Conservation (phyloP, 2,888 invertebrate species). For the Eristalis pertinax region DNA sequence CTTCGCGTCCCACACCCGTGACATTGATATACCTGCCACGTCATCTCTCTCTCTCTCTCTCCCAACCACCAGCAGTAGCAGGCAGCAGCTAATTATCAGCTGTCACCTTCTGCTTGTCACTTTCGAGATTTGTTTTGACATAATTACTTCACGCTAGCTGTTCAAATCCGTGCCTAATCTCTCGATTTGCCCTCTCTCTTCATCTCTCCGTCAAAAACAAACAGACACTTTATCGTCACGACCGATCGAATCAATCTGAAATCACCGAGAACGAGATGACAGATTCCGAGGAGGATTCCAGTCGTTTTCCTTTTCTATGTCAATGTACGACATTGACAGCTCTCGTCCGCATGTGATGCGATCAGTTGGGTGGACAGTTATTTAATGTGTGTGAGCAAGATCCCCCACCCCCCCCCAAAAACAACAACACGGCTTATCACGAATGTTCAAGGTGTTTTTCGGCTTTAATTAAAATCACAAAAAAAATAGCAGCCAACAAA, state of each 20-base stretch:
- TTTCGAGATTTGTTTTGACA: not conserved
- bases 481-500: slow-evolving; percentile 12
- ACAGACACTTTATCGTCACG: not conserved
- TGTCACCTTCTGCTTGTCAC: not conserved
- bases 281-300: not conserved
- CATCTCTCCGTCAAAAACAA: not conserved
- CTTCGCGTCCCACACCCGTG: not conserved
- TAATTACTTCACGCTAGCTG: not conserved
- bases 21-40: not conserved
- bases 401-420: not conserved
- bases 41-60: too few relatives aligned
- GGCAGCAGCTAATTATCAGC: not conserved
- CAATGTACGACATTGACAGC: slow-evolving; percentile 60
- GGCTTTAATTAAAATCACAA: slow-evolving; percentile 53
- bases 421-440: slow-evolving; percentile 45
- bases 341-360: not conserved
- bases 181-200: not conserved
- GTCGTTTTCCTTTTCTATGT: slow-evolving; percentile 26
- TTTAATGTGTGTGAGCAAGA: not conserved
- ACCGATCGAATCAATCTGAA: too few relatives aligned
- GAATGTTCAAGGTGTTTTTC: slow-evolving; percentile 46
- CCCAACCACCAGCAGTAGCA: too few relatives aligned
- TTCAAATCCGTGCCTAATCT: not conserved
- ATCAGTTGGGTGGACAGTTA: too few relatives aligned
- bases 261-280: not conserved